Evolutionary conservation across 2,113 vertebrate genomes (phyloP).

Genomic region (Eudyptes chrysolophus): DNA sequence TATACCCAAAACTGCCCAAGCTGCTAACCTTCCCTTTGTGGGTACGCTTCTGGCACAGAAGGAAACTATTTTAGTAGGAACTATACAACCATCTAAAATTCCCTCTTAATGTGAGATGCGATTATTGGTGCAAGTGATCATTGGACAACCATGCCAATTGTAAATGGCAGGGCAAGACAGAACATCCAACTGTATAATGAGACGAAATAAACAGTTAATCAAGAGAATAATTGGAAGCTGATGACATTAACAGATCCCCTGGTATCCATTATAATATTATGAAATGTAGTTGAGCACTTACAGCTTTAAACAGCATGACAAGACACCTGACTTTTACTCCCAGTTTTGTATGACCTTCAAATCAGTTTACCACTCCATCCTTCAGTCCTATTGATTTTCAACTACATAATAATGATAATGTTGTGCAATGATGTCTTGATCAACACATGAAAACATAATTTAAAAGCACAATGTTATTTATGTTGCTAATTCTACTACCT

Average conservation of each 20-base stretch:
- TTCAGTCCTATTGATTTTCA: not conserved
- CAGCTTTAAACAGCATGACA: conserved; percentile 7
- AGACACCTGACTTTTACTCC: conserved; percentile 14
- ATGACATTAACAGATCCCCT: conserved; percentile 56
- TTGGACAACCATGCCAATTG: not conserved
- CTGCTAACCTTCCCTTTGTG: not conserved
- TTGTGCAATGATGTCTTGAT: not conserved
- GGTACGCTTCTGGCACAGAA: not conserved
- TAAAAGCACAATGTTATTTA: not conserved
- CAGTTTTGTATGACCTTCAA: not conserved
- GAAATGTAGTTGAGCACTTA: conserved; percentile 19
- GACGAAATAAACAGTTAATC: conserved; percentile 53
- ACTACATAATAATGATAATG: not conserved
- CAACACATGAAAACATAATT: not conserved
- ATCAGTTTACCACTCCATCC: not conserved
- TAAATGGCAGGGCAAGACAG: not conserved
- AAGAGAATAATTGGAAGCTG: conserved; percentile 49
- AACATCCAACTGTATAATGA: conserved; percentile 19
- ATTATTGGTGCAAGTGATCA: not conserved
- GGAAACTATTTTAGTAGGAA: not conserved
- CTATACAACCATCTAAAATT: not conserved
- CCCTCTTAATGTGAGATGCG: not conserved
- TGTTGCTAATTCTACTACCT: not conserved
- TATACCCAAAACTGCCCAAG: not conserved
- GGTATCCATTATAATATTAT: conserved; percentile 45